Evolutionary conservation across 2,797 vertebrate genomes (phyloP), one percentile per base, ranked within the genome.

Genomic region (Pangasius larnaudii): DNA sequence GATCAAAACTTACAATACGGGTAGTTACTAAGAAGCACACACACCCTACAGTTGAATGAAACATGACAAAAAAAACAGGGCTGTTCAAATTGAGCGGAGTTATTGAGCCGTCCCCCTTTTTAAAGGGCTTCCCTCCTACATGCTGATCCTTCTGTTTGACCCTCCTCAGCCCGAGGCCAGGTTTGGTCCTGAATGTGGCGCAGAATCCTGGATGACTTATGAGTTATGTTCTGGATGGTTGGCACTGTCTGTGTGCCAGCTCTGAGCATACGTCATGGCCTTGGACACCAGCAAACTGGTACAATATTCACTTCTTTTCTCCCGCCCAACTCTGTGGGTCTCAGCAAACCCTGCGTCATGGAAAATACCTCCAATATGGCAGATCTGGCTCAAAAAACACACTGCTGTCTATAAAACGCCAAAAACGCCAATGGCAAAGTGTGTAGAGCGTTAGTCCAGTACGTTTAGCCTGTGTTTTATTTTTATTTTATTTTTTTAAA

Each of bases 1-100:
- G 93, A 95, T 96, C 58, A 63, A 82, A 82, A 82, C 58, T 42
- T 63, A 58, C 30, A 82, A 18, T 19, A 80, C 6, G 36, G 75
- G n/a, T 22, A 56, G 94, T 91, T 89, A 74, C 69, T 88, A 90
- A 61, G 33, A n/a, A 75, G 86, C 80, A 71, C 61, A 74, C 58
- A 78, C 49, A 39, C 53, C 13, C 46, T 77, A 14, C 49, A 77
- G 9, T 4, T 58, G n/a, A 79, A 16, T 49, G 39, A 63, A 87
- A 80, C 14, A 11, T n/a, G 77, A 53, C 24, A n/a, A 51, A 53
- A 42, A 27, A 71, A 33, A 46, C 22, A 10, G 36, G 51, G 49
- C 6, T 11, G 78, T 61, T 61, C 42, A 42, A 61, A 61, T 61
- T 63, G 79, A 56, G 51, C 13, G 33, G 24, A 14, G 30, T 39